Percentiles rank a stretch among this genome's conserved stretches.
Evolutionary conservation across 2,113 vertebrate species (phyloP).

Genomic region (Oceanites oceanicus): DNA sequence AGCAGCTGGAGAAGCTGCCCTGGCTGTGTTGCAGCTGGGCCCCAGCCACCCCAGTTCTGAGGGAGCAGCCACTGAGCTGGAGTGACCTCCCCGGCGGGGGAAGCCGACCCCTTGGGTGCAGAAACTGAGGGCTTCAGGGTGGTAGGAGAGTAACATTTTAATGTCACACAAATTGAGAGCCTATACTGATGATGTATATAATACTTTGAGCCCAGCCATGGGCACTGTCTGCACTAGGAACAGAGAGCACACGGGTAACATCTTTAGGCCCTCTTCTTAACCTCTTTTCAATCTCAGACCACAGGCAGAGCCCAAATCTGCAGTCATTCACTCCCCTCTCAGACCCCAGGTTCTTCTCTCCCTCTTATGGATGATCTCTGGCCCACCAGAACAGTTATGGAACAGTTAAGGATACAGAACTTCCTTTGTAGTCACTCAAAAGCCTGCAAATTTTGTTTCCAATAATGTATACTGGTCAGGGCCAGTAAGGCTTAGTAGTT

Average conservation of each 20-base stretch:
- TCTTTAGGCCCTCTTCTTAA: neutral
- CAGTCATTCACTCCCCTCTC: neutral
- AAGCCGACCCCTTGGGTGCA: fast-evolving
- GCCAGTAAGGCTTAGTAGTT: neutral
- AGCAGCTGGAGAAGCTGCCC: neutral
- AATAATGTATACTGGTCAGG: neutral
- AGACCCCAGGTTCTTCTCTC: neutral
- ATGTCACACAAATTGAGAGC: neutral
- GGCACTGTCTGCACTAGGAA: neutral
- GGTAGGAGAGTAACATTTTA: neutral
- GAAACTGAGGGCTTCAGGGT: neutral
- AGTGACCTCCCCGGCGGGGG: fast-evolving
- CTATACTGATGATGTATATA: neutral
- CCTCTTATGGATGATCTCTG: neutral
- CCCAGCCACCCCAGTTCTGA: neutral
- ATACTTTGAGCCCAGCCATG: neutral
- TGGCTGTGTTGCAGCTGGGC: fast-evolving
- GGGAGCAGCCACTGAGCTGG: neutral
- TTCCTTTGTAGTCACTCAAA: neutral
- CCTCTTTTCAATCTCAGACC: neutral
- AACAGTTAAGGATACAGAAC: neutral
- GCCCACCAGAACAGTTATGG: neutral
- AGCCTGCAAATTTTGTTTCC: neutral
- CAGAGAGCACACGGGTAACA: neutral
- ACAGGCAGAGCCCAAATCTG: neutral